Base-by-base conservation (phyloP, 2,797 vertebrate species). In the Phoeniculus purpureus region DNA sequence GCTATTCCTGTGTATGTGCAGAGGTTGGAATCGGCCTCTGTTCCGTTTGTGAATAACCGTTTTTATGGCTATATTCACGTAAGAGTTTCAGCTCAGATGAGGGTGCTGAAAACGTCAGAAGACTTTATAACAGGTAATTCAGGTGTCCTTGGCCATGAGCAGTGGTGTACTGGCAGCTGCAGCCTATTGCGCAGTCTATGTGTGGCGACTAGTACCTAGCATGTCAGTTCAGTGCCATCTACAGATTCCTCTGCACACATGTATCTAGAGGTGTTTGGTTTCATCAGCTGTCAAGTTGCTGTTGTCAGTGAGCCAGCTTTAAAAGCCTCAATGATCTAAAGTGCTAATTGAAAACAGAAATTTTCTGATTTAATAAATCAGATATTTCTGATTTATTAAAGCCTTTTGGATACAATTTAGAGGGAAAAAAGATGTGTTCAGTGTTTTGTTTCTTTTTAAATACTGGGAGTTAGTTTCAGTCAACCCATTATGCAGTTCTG, bases 191-290 rank as follows among this genome's bases (percentile, higher is more conserved):
- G 7, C 18, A 25, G 16, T 10, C 31, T 55, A n/a, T 66, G 37
- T 23, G 10, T 31, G 23, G 26, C 32, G 55, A 1, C 7, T 15
- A 20, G 61, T 18, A 25, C 32, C 20, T 72, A 15, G 1, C 1
- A 3, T 70, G 73, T 85, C 71, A 37, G 1, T 62, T 92, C 88
- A 91, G 80, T 93, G 94, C 79, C 73, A 81, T 56, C 73, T 87
- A 15, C 68, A 91, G 70, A 87, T 78, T 13, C 32, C 27, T 80
- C 55, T 83, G 62, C 66, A 12, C 10, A 1, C 37, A 31, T 25
- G 7, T 3, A 5, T 18, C 14, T 37, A 10, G 15, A 58, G 23
- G 12, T 29, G 27, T 74, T 89, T 74, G 48, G 37, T 26, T 67
- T 51, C 45, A 34, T 9, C 65, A 22, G 12, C 8, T 61, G 19